These are phyloP conservation scores for Brachypterus glaber DNA, from an alignment of 2,888 invertebrate genomes.

Conservation along the genomic window DNA sequence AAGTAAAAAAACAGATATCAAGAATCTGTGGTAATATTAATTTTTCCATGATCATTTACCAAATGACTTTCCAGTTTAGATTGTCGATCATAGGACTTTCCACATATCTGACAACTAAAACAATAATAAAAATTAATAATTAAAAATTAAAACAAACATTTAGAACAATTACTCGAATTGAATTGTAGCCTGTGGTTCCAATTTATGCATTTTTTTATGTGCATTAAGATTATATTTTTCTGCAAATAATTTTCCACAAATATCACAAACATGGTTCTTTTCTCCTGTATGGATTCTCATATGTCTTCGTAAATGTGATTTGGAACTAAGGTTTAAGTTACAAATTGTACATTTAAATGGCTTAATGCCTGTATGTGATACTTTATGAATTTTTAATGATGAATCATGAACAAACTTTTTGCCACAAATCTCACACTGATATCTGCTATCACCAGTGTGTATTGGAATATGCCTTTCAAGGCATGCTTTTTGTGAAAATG, in stretches of 20 bases:
- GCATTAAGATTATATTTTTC: slow-evolving; percentile 42
- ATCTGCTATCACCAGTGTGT: slow-evolving; percentile 41
- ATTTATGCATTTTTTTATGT: slow-evolving; percentile 18
- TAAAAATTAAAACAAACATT: background rate
- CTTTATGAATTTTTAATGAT: slow-evolving; percentile 59
- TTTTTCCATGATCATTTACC: too few species aligned
- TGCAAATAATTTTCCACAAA: slow-evolving; percentile 52
- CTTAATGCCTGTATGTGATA: slow-evolving; percentile 54
- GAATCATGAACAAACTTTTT: slow-evolving; percentile 52
- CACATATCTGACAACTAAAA: background rate
- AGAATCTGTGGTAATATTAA: too few species aligned
- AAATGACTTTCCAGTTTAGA: background rate
- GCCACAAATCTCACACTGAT: slow-evolving; percentile 36
- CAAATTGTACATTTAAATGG: slow-evolving; percentile 52
- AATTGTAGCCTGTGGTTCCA: background rate
- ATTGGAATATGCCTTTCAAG: slow-evolving; percentile 45
- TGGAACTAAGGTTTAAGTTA: slow-evolving; percentile 52
- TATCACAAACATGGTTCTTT: slow-evolving; percentile 47
- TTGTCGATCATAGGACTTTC: background rate
- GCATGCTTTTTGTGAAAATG: slow-evolving; percentile 47
- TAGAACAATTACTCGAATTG: background rate
- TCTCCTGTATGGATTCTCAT: slow-evolving; percentile 57
- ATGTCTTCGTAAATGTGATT: slow-evolving; percentile 58
- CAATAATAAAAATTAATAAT: slow-evolving; percentile 2
- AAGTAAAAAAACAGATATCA: too few species aligned